Base-by-base conservation (phyloP, 2,888 invertebrate species). In the Cabera pusaria region DNA sequence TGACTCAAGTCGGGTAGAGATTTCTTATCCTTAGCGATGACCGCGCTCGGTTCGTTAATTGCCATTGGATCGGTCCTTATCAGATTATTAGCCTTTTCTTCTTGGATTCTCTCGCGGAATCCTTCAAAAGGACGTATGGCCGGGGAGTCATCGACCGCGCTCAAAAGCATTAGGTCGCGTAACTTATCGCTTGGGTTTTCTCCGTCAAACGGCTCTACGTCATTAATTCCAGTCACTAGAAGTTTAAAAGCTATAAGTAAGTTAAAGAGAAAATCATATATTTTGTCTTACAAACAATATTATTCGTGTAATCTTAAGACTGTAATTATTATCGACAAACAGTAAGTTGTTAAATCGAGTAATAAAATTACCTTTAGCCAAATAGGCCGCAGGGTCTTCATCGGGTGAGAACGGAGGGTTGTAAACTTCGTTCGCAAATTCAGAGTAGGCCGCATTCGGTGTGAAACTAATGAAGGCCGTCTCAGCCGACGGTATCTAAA, bases 351-450 rank as follows among this genome's bases (percentile, higher is more conserved):
- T 3, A 25, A 1, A 14, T 5, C 1, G 5, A 21, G n/a, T n/a
- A 17, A 26, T 2, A 9, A 10, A 27, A 5, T 35, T 63, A 85
- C 85, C 81, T 74, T 81, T 74, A 6, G 70, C 49, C 41, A 81
- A 46, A 42, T 70, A 79, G 25, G 74, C 60, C 28, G 72, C 59
- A 4, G 74, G 72, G 39, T 83, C 80, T 46, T 90, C 89, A 20
- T 86, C 87, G 32, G 91, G 88, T 24, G 83, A 75, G 41, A 90
- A 62, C 35, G 95, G 93, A 10, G 96, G 96, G 70, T 91, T 94
- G 70, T 94, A 96, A 6, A 95, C 90, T 80, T 95, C 95, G 62
- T 95, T 95, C n/a, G 95, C 94, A 66, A 92, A 96, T 52, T 93
- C 92, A 1, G 92, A 91, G 64, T 94, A 91, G 3, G 83, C 87